Evolutionary conservation across 2,797 vertebrate species (phyloP).

Genomic region (Vipera latastei): DNA sequence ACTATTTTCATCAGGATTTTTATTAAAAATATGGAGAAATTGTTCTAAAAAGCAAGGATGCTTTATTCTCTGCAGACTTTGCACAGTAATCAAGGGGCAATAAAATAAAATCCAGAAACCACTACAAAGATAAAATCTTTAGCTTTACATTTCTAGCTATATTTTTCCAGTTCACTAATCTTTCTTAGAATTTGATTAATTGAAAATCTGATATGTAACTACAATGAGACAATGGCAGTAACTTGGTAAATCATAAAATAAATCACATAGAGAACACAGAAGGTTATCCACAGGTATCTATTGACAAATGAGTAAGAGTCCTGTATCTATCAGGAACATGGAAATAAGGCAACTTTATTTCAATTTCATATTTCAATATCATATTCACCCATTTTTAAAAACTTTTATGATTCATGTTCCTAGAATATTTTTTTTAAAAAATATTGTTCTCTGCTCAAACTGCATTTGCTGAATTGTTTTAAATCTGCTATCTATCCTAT

Average conservation of each 20-base stretch:
- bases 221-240: not conserved
- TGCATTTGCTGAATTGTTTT: not conserved
- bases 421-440: not conserved
- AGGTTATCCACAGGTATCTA: conserved; percentile 4
- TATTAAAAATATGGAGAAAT: not conserved
- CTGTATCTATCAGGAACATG: not conserved
- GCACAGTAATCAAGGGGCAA: not conserved
- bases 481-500: not conserved
- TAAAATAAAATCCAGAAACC: not conserved
- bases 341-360: not conserved
- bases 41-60: not conserved
- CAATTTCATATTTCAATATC: not conserved
- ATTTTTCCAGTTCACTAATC: not conserved
- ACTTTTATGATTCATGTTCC: not conserved
- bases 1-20: not conserved
- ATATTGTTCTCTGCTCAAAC: not conserved
- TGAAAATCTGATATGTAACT: not conserved
- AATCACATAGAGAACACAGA: not conserved
- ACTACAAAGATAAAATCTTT: not conserved
- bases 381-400: not conserved
- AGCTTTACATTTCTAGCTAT: not conserved
- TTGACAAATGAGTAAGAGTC: not conserved
- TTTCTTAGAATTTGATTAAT: not conserved
- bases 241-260: not conserved
- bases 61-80: not conserved